These are phyloP conservation scores for Fissipunctia ypsillon DNA, from an alignment of 2,888 invertebrate genomes.

Conservation along the genomic window DNA sequence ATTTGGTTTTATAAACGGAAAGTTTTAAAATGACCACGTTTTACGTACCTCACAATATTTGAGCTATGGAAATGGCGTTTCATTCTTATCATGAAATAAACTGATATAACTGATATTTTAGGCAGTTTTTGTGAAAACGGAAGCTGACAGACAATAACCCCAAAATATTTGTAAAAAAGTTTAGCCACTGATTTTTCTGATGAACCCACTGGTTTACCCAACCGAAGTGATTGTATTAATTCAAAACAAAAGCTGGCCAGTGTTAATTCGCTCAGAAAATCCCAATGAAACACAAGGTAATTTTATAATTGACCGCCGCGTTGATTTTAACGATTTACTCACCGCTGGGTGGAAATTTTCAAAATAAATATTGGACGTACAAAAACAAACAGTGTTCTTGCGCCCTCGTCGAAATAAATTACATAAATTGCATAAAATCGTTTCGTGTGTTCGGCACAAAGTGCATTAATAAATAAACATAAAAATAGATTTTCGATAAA, in stretches of 20 bases:
- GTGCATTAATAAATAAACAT: conserved; percentile 61
- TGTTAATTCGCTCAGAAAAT: conserved; percentile 61
- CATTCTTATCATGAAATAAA: background rate
- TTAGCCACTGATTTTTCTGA: background rate
- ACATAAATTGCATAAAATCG: conserved; percentile 69
- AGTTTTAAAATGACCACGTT: background rate
- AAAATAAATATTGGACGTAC: conserved; percentile 72
- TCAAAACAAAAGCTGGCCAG: conserved; percentile 46
- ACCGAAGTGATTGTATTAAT: conserved; percentile 27
- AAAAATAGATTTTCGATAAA: conserved; percentile 55
- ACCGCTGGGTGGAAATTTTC: conserved; percentile 65
- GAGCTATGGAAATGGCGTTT: too few species aligned
- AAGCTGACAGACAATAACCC: background rate
- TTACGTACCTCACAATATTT: background rate
- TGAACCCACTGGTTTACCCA: background rate
- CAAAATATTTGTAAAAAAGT: background rate
- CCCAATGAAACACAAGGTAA: conserved; percentile 65
- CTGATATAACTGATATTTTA: background rate
- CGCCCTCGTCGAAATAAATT: conserved; percentile 68
- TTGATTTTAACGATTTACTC: conserved; percentile 70
- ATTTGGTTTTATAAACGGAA: too few species aligned
- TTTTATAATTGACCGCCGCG: conserved; percentile 71
- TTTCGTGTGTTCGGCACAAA: conserved; percentile 64
- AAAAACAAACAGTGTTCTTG: conserved; percentile 68
- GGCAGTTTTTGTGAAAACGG: too few species aligned